Evolutionary conservation across 1,140 invertebrate genomes (phyloP).

Genomic region (Cydia fagiglandana): DNA sequence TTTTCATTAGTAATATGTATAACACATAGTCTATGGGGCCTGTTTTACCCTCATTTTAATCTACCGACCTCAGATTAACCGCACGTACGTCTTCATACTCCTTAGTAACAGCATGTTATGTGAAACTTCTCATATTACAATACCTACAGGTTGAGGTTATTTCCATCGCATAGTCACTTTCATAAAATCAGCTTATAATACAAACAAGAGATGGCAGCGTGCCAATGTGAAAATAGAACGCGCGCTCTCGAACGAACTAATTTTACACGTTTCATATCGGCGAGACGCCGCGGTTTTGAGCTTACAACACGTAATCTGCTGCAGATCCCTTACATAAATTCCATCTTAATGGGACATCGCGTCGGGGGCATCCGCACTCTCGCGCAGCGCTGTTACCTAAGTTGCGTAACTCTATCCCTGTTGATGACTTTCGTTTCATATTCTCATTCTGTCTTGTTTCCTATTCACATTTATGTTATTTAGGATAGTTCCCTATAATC

Average conservation of each 20-base stretch:
- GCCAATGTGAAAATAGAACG: conserved; percentile 74
- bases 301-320: conserved; percentile 61
- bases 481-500: background rate
- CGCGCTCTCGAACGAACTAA: conserved; percentile 72
- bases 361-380: conserved; percentile 5
- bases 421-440: conserved; percentile 21
- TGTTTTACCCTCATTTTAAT: background rate
- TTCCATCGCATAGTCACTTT: conserved; percentile 76
- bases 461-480: background rate
- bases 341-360: conserved; percentile 45
- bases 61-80: background rate
- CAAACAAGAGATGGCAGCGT: conserved; percentile 75
- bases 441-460: conserved; percentile 1
- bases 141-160: conserved; percentile 71
- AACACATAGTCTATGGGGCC: background rate
- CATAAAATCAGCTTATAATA: conserved; percentile 79
- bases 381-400: conserved; percentile 9
- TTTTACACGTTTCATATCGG: conserved; percentile 63
- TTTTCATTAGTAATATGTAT: conserved; percentile 36
- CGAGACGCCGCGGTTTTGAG: conserved; percentile 59
- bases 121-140: conserved; percentile 70
- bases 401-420: conserved; percentile 5
- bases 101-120: conserved; percentile 46
- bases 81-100: background rate
- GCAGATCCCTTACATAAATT: conserved; percentile 47